Percentiles rank a stretch among this genome's conserved stretches.
Evolutionary conservation across 2,113 vertebrate species (phyloP).

Genomic region (Proterorhinus semilunaris): DNA sequence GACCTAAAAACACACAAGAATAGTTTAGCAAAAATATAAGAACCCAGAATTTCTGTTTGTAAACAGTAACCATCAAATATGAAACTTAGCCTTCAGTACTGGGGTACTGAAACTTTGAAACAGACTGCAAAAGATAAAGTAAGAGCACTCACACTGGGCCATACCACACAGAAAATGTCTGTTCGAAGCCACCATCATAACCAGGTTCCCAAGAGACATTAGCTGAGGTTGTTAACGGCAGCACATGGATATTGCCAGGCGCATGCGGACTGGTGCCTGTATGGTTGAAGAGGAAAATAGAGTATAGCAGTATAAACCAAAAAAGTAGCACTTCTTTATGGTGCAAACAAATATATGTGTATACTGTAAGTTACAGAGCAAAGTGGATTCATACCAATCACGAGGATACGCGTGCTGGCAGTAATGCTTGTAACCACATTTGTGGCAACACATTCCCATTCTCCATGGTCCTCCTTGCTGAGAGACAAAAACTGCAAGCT

Average conservation of each 20-base stretch:
- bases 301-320: constrained; percentile 9
- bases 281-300: constrained; percentile 41
- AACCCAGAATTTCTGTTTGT: too few species aligned
- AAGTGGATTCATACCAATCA: constrained; percentile 83
- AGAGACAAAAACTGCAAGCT: constrained; percentile 96
- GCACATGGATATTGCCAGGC: constrained; percentile 88
- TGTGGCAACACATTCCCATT: constrained; percentile 98
- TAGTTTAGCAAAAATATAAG: background rate
- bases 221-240: constrained; percentile 91
- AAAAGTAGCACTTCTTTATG: background rate
- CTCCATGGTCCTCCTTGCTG: constrained; percentile 98
- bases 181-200: constrained; percentile 97
- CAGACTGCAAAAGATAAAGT: constrained; percentile 17
- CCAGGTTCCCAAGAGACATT: constrained; percentile 98
- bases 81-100: too few species aligned
- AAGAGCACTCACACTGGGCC: constrained; percentile 98
- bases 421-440: constrained; percentile 99
- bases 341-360: background rate
- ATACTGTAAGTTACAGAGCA: background rate
- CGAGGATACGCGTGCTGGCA: constrained; percentile 97
- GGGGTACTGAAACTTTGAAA: background rate
- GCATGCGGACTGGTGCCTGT: constrained; percentile 98
- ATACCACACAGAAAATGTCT: constrained; percentile 99
- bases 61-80: too few species aligned
- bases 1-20: constrained; percentile 76